Evolutionary conservation across 2,797 vertebrate genomes (phyloP), one percentile per base, ranked within the genome.

Genomic region (Gobio occitaniae): DNA sequence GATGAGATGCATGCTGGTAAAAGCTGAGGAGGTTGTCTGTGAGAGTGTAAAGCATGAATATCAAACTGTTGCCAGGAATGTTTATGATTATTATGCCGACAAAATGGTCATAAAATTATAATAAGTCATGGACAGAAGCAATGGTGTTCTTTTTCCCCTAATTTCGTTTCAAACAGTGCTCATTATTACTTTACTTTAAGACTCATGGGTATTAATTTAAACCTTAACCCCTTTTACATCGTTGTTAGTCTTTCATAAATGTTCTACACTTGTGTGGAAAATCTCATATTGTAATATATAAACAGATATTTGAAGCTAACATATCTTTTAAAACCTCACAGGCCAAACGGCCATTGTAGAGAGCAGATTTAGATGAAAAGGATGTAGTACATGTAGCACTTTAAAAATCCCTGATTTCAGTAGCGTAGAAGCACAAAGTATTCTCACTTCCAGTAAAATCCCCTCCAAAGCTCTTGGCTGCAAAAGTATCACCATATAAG

Each of bases 401-500:
- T 32, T 80, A 38, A 1, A 78, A 82, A 81, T 70, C 65, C 44
- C 16, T 25, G 12, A 9, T 75, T 75, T 84, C 50, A 80, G 48
- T 65, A 47, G 52, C 15, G 9, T 41, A 19, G 25, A 80, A 66
- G 59, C 70, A 65, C 68, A 84, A 78, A 74, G 21, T 59, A 29
- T 65, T 52, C 77, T 77, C 44, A 17, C 78, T 56, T 84, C 80
- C 63, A 81, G 50, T 47, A 47, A 50, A 61, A 83, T 86, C 69
- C 29, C 15, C 48, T 44, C 9, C 29, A 82, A 74, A 84, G n/a
- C 81, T 32, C 56, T 78, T 38, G 59, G 56, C 83, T 81, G 52
- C 38, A 63, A 56, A 70, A 38, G n/a, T 70, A 84, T 78, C 65
- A 41, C 82, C 52, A 50, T 77, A 59, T 84, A 88, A 84, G 87